These are phyloP conservation scores for Xiphorhynchus elegans DNA, from an alignment of 2,113 vertebrate species.

Conservation along the genomic window DNA sequence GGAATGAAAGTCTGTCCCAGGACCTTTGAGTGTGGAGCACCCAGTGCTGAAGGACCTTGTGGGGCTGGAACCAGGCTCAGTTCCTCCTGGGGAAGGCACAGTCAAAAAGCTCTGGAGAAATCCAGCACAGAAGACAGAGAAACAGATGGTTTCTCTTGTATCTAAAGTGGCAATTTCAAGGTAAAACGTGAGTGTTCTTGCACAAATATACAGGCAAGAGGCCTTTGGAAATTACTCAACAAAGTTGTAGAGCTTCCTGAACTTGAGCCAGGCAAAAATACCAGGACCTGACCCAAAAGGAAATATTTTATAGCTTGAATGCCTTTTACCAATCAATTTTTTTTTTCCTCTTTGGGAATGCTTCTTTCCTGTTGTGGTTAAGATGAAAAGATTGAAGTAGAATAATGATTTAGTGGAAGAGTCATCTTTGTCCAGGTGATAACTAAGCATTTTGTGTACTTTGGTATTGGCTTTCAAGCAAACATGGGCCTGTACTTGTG, in stretches of 20 bases:
- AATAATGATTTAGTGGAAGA: background rate
- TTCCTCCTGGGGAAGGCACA: constrained; percentile 12
- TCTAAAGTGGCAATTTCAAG: constrained; percentile 22
- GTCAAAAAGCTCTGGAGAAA: background rate
- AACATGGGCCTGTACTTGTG: background rate
- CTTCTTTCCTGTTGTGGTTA: background rate
- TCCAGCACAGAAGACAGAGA: background rate
- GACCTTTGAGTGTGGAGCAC: background rate
- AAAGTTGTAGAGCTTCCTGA: constrained; percentile 50
- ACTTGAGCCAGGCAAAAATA: constrained; percentile 42
- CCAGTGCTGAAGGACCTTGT: background rate
- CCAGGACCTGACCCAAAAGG: constrained; percentile 35
- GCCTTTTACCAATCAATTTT: constrained; percentile 36
- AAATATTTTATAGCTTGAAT: constrained; percentile 58
- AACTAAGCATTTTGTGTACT: background rate
- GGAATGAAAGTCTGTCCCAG: background rate
- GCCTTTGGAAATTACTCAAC: constrained; percentile 12
- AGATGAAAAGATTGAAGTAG: background rate
- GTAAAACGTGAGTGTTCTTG: background rate
- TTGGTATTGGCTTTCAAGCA: background rate
- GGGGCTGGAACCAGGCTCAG: background rate
- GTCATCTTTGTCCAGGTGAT: background rate
- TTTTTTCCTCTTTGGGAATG: constrained; percentile 18
- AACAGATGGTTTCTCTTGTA: background rate
- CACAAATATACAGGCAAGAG: constrained; percentile 12